Percentiles rank a stretch among this genome's conserved stretches.
Evolutionary conservation across 1,140 invertebrate species (phyloP).

Genomic region (Heliothis virescens): DNA sequence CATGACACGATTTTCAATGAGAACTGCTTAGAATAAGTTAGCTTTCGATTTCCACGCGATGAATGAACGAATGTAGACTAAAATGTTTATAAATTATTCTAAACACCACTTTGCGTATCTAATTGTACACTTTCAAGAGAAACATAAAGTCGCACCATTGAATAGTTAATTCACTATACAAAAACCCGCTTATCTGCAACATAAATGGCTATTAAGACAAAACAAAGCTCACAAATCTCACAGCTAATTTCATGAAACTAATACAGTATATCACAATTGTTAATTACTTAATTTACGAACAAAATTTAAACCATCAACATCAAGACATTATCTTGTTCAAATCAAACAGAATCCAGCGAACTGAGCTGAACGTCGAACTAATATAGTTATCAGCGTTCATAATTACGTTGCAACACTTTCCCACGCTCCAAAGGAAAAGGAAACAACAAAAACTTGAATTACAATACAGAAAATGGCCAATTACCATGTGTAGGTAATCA

Average conservation of each 20-base stretch:
- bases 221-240: not conserved
- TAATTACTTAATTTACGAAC: conserved; percentile 18
- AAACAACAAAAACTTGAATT: conserved; percentile 47
- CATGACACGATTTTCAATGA: conserved; percentile 21
- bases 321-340: conserved; percentile 7
- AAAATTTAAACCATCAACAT: conserved; percentile 15
- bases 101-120: not conserved
- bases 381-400: conserved; percentile 37
- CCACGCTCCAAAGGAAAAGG: conserved; percentile 49
- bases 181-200: not conserved
- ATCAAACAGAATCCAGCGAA: conserved; percentile 17
- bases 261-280: conserved; percentile 3
- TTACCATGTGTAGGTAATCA: conserved; percentile 54
- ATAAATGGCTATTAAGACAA: not conserved
- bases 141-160: too few species aligned
- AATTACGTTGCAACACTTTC: conserved; percentile 47
- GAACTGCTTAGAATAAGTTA: not conserved
- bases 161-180: not conserved
- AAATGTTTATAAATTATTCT: conserved; percentile 2
- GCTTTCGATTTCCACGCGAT: conserved; percentile 21
- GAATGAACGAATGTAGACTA: conserved; percentile 3
- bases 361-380: not conserved
- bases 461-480: conserved; percentile 53
- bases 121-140: too few species aligned
- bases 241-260: not conserved